Base-by-base conservation (phyloP, 2,888 invertebrate genomes). In the Ptilodon capucinus region DNA sequence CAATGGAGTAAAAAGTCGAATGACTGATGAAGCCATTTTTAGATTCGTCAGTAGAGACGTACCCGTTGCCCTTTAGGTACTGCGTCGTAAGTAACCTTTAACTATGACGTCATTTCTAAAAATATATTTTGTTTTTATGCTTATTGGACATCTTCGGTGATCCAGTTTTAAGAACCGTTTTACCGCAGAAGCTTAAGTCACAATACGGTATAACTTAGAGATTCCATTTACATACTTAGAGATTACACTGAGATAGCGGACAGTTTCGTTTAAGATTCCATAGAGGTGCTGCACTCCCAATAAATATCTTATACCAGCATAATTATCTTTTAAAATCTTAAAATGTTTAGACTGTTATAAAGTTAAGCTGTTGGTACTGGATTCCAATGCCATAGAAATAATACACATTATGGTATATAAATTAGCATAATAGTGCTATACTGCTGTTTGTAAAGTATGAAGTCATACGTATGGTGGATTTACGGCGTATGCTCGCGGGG, bases 381-480 rank as follows among this genome's bases (percentile, higher is more conserved):
- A 23, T 2, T 23, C 28, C n/a, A 28, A 11, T 28, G 28, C n/a
- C 28, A 28, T 28, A 28, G n/a, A 11, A 53, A 42, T 64, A 49
- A 60, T 49, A 35, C 39, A 46, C 44, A 17, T 19, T 41, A 18
- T 35, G 36, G 25, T 34, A 34, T 11, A 44, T 32, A 46, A 55
- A 58, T 61, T 57, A 55, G 13, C 49, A 61, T 65, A 61, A 61
- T 51, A 51, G 50, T 63, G 53, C 53, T 59, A 57, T 62, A 65
- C 64, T 54, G 64, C 63, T 70, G 58, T 60, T 51, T 47, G 61
- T 62, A 66, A 58, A 62, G 64, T 70, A 71, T 79, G 73, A 72
- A 72, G 74, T 72, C 67, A 72, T 71, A 60, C 57, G 62, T 62
- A 71, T 74, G 64, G 68, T 72, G 57, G 63, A 67, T 69, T 69